Percentiles rank a stretch among this genome's conserved stretches.
Evolutionary conservation across 2,797 vertebrate genomes (phyloP).

Genomic region (Oreonectes daqikongensis): DNA sequence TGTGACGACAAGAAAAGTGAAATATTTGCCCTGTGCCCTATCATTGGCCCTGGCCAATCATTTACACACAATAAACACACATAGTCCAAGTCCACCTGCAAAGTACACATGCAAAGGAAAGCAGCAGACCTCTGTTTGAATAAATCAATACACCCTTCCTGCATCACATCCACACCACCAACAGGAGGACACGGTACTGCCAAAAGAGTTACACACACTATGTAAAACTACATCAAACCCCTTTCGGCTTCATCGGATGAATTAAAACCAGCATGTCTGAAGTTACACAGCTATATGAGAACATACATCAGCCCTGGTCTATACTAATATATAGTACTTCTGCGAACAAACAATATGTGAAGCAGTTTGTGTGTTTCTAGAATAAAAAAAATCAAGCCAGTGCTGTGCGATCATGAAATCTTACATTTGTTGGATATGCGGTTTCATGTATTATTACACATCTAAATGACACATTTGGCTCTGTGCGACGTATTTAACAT

Average conservation of each 20-base stretch:
- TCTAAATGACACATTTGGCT: too few species aligned
- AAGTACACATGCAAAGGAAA: constrained; percentile 15
- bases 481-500: neutral
- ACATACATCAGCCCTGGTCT: neutral
- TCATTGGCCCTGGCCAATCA: constrained; percentile 57
- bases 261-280: neutral
- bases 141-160: neutral
- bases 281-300: neutral
- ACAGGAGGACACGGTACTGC: too few species aligned
- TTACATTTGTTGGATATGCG: too few species aligned
- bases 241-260: neutral
- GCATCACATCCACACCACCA: neutral
- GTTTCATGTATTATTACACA: too few species aligned
- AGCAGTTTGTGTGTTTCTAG: neutral
- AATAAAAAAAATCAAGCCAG: neutral
- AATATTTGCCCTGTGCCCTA: constrained; percentile 53
- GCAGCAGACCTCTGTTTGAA: neutral
- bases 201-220: neutral
- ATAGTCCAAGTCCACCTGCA: constrained; percentile 21
- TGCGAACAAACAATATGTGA: too few species aligned
- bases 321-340: neutral
- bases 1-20: constrained; percentile 50
- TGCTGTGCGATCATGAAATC: neutral
- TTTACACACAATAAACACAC: constrained; percentile 69
- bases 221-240: neutral